phyloP scores from a whole-genome alignment of 2,797 vertebrate genomes.

The Enoplosus armatus region DNA sequence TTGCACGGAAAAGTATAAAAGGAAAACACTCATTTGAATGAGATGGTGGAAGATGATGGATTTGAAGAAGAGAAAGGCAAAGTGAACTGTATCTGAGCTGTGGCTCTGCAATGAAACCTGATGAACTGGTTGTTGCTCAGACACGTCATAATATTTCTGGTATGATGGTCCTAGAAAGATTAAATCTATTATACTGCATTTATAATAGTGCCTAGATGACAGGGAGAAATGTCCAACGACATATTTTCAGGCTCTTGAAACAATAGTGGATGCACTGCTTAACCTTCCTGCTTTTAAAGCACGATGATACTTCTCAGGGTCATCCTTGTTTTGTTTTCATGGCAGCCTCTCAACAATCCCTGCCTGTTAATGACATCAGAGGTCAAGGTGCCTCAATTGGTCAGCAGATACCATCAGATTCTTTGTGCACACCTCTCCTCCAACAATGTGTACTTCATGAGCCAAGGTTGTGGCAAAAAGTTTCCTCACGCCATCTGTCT shows the following conservation, averaged over 20 bases:
- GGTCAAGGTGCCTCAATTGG: constrained; percentile 49
- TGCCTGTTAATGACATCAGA: constrained; percentile 25
- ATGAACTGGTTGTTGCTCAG: background rate
- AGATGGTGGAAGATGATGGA: background rate
- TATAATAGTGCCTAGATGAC: background rate
- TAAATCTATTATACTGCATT: background rate
- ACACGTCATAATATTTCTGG: background rate
- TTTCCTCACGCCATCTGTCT: constrained; percentile 52
- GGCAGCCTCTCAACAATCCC: constrained; percentile 29
- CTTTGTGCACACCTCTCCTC: constrained; percentile 19
- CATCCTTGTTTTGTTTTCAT: constrained; percentile 51
- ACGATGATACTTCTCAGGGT: background rate
- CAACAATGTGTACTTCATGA: constrained; percentile 55
- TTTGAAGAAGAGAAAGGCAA: background rate
- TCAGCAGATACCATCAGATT: constrained; percentile 42
- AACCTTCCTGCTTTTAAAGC: constrained; percentile 13
- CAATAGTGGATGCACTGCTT: constrained; percentile 28
- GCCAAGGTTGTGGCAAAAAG: constrained; percentile 57
- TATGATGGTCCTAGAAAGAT: background rate
- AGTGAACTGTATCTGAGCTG: background rate
- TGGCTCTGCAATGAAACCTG: background rate
- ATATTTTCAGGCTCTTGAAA: constrained; percentile 23
- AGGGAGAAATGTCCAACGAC: background rate
- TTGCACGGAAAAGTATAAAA: background rate
- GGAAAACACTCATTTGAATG: background rate